A percentile compares a stretch with the other conserved stretches of the same genome.
Evolutionary conservation across 2,888 invertebrate species (phyloP).

Genomic region (Pimpla rufipes): DNA sequence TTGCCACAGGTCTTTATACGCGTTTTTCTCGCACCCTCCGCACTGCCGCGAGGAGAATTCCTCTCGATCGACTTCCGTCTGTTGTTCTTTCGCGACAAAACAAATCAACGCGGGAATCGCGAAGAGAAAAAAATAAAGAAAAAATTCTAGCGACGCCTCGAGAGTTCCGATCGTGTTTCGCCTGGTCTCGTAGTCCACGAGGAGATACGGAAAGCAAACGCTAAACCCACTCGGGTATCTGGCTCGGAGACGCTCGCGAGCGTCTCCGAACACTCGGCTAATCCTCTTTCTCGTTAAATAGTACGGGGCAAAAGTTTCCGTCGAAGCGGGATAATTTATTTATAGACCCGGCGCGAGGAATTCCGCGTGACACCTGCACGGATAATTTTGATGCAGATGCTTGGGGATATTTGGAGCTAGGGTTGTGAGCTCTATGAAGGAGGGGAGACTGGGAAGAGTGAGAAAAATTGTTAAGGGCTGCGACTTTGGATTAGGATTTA

Average conservation of each 20-base stretch:
- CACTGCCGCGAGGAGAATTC: not conserved
- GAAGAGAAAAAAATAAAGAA: not conserved
- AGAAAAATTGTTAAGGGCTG: no score
- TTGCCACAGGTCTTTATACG: not conserved
- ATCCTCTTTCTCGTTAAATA: conserved; percentile 60
- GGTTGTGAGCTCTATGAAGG: not conserved
- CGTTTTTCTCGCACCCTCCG: not conserved
- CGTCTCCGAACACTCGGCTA: conserved; percentile 32
- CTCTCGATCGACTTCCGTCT: not conserved
- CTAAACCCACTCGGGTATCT: conserved; percentile 31
- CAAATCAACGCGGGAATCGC: conserved; percentile 9
- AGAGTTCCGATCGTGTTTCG: not conserved
- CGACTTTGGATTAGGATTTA: no score
- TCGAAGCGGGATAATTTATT: conserved; percentile 47
- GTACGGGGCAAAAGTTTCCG: conserved; percentile 44
- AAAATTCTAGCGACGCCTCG: not conserved
- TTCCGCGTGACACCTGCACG: conserved; percentile 18
- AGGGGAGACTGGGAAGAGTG: no score
- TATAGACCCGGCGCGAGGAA: conserved; percentile 20
- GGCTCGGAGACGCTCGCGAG: conserved; percentile 9
- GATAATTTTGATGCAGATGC: not conserved
- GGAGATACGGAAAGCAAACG: conserved; percentile 9
- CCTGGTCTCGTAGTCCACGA: not conserved
- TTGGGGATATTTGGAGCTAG: not conserved
- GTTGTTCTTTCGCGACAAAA: not conserved